Evolutionary conservation across 2,888 invertebrate species (phyloP), one percentile per base, ranked within the genome.

Genomic region (Hydroisotoma schaefferi): DNA sequence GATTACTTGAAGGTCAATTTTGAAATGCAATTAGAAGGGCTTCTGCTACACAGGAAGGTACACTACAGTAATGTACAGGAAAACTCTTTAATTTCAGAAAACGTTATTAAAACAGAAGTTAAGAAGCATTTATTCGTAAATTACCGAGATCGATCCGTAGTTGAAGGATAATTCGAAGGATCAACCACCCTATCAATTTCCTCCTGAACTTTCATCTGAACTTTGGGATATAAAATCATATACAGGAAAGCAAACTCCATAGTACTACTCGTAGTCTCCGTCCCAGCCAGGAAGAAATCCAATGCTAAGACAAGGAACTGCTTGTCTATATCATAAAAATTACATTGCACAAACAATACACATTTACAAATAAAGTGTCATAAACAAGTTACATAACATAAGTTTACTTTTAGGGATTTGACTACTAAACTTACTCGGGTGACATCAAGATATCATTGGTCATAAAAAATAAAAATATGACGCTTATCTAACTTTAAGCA

Each of bases 231-330:
- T 38, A 68, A 47, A 23, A 70, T 37, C 64, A 68, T 63, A 52
- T 67, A 68, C 1, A 69, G 52, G 52, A 71, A 66, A 1, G 65
- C 66, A 49, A 73, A 71, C 60, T 73, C 73, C 62, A 70, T 37
- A 3, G 68, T 67, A 55, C 63, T 69, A 67, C 68, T 63, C 8
- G 59, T 59, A 4, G 59, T 59, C 44, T 59, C 55, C 12, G 49
- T 49, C 33, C 55, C 59, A 23, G 57, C 52, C 18, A 61, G 37
- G 49, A 64, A 63, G 57, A 63, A 57, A 57, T 63, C 67, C 47
- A 67, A 53, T 18, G 63, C 63, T 46, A 64, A 46, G 18, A 67
- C 62, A 8, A 64, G 51, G 57, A 64, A 64, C 38, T 67, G 67
- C 37, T 64, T 59, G 48, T 64, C 67, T 67, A 52, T 22, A 20